Percentiles rank a stretch among this genome's conserved stretches.
Conservation (phyloP, 2,888 invertebrate species). For the Acronicta leporina region DNA sequence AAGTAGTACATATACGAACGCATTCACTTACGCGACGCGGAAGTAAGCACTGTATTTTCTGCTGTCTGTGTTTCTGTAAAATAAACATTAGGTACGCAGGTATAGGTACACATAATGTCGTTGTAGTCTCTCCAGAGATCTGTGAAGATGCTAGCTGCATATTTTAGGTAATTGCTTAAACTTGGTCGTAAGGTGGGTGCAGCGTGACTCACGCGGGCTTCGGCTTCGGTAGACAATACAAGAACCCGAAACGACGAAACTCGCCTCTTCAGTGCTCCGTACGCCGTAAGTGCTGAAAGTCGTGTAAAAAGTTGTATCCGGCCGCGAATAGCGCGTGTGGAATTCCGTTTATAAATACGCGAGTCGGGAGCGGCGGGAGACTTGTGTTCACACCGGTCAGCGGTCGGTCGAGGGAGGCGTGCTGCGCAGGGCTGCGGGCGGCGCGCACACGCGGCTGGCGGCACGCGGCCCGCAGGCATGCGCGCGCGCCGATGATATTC, state of each 20-base stretch:
- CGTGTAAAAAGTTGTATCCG: slow-evolving; percentile 89
- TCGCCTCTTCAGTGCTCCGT: slow-evolving; percentile 84
- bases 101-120: slow-evolving; percentile 59
- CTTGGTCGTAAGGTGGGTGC: slow-evolving; percentile 63
- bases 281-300: slow-evolving; percentile 88
- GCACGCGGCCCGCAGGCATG: slow-evolving; percentile 69
- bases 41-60: slow-evolving; percentile 45
- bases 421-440: slow-evolving; percentile 50
- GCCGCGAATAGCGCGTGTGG: slow-evolving; percentile 82
- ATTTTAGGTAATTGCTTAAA: slow-evolving; percentile 69
- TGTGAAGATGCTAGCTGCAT: slow-evolving; percentile 69
- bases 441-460: slow-evolving; percentile 36
- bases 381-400: slow-evolving; percentile 46
- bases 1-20: slow-evolving; percentile 5
- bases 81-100: slow-evolving; percentile 62
- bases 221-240: slow-evolving; percentile 80
- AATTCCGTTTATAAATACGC: slow-evolving; percentile 88
- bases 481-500: slow-evolving; percentile 85
- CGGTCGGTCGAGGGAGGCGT: slow-evolving; percentile 40
- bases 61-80: slow-evolving; percentile 64
- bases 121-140: slow-evolving; percentile 59
- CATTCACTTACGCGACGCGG: slow-evolving; percentile 10
- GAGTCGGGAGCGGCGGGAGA: slow-evolving; percentile 62
- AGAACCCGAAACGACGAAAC: slow-evolving; percentile 65
- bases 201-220: slow-evolving; percentile 77